These are phyloP conservation scores for Xyrichtys novacula DNA, from an alignment of 2,797 vertebrate species.

Conservation along the genomic window DNA sequence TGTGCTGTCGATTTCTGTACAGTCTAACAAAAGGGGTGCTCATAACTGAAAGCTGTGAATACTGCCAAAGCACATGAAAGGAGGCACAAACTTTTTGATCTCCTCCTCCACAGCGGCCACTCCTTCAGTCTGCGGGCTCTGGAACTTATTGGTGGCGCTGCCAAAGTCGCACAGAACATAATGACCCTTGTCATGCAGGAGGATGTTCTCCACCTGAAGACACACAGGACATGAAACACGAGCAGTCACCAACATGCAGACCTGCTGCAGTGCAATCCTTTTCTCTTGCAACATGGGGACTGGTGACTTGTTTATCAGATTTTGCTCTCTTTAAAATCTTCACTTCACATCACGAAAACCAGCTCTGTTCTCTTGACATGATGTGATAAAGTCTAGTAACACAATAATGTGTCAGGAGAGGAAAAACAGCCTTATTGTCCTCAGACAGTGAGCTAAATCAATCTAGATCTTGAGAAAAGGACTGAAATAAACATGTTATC, in stretches of 20 bases:
- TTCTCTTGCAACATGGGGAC: neutral
- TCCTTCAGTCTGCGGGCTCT: constrained; percentile 95
- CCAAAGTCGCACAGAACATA: constrained; percentile 99
- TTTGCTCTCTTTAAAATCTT: too few species aligned
- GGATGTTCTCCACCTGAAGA: constrained; percentile 96
- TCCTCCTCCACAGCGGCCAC: constrained; percentile 95
- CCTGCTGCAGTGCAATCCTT: neutral
- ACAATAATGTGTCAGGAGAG: too few species aligned
- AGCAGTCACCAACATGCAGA: neutral
- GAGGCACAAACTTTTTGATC: constrained; percentile 94
- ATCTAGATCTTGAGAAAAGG: too few species aligned
- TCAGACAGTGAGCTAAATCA: too few species aligned
- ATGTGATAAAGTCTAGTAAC: too few species aligned
- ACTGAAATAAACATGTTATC: too few species aligned
- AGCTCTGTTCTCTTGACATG: too few species aligned
- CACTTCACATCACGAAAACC: constrained; percentile 14
- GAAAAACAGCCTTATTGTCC: too few species aligned
- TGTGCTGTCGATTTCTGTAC: constrained; percentile 10
- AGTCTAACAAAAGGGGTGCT: neutral
- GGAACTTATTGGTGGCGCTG: constrained; percentile 96
- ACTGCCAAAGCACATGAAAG: constrained; percentile 7
- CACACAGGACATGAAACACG: constrained; percentile 5
- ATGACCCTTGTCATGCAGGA: constrained; percentile 96
- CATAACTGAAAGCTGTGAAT: constrained; percentile 11
- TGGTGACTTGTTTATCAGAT: too few species aligned